These are phyloP conservation scores for Cheilosia grossa DNA, from an alignment of 2,888 invertebrate species.

Conservation along the genomic window DNA sequence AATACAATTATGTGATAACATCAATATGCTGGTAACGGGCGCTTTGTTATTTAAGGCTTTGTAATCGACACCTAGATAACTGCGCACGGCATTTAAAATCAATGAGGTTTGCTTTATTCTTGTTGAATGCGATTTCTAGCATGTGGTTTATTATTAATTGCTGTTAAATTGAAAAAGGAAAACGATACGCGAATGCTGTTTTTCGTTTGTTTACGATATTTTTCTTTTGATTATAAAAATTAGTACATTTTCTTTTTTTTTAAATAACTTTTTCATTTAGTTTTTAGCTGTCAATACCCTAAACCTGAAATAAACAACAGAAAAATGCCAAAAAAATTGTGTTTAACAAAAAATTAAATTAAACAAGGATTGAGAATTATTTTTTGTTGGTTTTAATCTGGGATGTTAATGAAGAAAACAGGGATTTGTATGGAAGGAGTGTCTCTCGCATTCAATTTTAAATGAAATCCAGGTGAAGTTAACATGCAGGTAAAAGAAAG, in stretches of 20 bases:
- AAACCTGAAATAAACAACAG: conserved; percentile 78
- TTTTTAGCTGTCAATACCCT: conserved; percentile 78
- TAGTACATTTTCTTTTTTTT: conserved; percentile 42
- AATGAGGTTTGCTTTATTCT: conserved; percentile 29
- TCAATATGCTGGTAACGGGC: conserved; percentile 21
- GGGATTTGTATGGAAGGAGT: conserved; percentile 3
- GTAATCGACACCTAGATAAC: conserved; percentile 25
- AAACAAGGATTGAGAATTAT: conserved; percentile 57
- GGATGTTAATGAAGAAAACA: conserved; percentile 73
- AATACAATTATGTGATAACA: conserved; percentile 49
- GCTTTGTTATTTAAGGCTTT: conserved; percentile 15
- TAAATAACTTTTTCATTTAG: conserved; percentile 66
- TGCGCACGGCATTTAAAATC: conserved; percentile 19
- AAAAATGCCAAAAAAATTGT: conserved; percentile 76
- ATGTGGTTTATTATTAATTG: conserved; percentile 40
- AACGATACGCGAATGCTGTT: conserved; percentile 19
- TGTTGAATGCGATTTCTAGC: conserved; percentile 45
- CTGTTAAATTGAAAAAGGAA: conserved; percentile 41
- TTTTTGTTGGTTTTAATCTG: conserved; percentile 37
- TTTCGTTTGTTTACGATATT: conserved; percentile 5
- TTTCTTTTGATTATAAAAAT: conserved; percentile 41
- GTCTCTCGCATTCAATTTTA: conserved; percentile 7
- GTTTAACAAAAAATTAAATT: conserved; percentile 75
- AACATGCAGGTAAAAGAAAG: neutral
- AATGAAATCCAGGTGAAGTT: neutral